Base-by-base conservation (phyloP, 2,113 vertebrate species). In the Acinonyx jubatus region DNA sequence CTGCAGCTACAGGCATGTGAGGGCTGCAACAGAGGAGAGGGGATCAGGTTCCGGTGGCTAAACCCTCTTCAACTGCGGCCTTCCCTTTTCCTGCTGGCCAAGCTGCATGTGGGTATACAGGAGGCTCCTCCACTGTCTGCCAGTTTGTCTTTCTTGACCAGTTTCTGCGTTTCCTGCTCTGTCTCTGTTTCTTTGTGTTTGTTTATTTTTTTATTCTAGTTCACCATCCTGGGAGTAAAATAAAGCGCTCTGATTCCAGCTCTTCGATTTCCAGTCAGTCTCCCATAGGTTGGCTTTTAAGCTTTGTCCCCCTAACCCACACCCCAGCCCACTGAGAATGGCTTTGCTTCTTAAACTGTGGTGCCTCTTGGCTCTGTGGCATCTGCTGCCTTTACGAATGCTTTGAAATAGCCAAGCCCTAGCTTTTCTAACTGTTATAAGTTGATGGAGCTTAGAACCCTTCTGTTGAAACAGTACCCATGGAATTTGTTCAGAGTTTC, bases 171-270 rank as follows among this genome's bases (percentile, higher is more conserved):
- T 97, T 98, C 94, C 94, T 97, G 89, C 97, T 97, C 91, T 98
- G 69, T 97, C 89, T 98, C 66, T 97, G 96, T 97, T 94, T 98
- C 94, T 98, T 91, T 98, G 97, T 98, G 96, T 98, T 96, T 98
- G 95, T 99, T 91, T 98, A 94, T 76, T 98, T 98, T 99, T 99
- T 98, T 99, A 89, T 98, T 98, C 98, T 98, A 99, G 99, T 99
- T 99, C 99, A 99, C 99, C 99, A 99, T 98, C 99, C 99, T 89
- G 99, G 99, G 98, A 99, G 99, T 99, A 99, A 99, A 99, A 99
- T 99, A 98, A 99, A 99, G 98, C 99, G 99, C 98, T 99, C 99
- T 98, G 99, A 99, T 98, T 99, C 99, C 99, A 99, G 99, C 99
- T 99, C 99, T 99, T 99, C 99, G 98, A 99, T 99, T 99, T 99